A percentile compares a stretch with the other conserved stretches of the same genome.
Evolutionary conservation across 2,888 invertebrate genomes (phyloP).

Genomic region (Xestia ashworthii): DNA sequence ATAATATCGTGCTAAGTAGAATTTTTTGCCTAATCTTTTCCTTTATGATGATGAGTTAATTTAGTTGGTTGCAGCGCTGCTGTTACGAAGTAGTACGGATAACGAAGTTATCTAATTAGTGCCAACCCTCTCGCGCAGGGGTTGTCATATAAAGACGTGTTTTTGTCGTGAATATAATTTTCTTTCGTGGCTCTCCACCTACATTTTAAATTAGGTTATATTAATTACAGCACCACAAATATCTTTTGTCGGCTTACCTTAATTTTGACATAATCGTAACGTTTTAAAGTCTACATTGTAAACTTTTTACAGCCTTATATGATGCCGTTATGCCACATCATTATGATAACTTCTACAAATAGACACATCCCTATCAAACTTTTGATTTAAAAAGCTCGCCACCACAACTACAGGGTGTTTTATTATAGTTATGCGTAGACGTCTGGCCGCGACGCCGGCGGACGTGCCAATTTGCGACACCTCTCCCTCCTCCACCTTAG

Average conservation of each 20-base stretch:
- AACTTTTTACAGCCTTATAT: neutral
- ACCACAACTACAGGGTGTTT: conserved; percentile 4
- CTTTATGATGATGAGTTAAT: conserved; percentile 31
- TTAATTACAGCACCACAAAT: neutral
- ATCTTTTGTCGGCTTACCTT: neutral
- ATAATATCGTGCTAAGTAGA: neutral
- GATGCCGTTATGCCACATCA: neutral
- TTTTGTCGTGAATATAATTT: neutral
- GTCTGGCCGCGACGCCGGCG: conserved; percentile 69
- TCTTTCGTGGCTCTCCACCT: neutral
- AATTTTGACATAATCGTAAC: neutral
- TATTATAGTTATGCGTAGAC: conserved; percentile 43
- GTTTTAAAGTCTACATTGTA: neutral
- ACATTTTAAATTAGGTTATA: neutral
- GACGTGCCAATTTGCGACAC: conserved; percentile 71
- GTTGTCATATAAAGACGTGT: neutral
- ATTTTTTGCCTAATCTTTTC: conserved; percentile 12
- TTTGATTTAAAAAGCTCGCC: conserved; percentile 25
- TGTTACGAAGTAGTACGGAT: neutral
- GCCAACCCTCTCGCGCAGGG: conserved; percentile 1
- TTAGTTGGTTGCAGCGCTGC: conserved; percentile 21
- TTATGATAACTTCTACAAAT: neutral
- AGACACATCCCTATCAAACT: neutral
- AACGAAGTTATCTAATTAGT: conserved; percentile 50
- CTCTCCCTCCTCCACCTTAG: conserved; percentile 10